Percentiles rank a stretch among this genome's conserved stretches.
phyloP scores from a whole-genome alignment of 2,797 vertebrate genomes.

The Macrochelys suwanniensis region DNA sequence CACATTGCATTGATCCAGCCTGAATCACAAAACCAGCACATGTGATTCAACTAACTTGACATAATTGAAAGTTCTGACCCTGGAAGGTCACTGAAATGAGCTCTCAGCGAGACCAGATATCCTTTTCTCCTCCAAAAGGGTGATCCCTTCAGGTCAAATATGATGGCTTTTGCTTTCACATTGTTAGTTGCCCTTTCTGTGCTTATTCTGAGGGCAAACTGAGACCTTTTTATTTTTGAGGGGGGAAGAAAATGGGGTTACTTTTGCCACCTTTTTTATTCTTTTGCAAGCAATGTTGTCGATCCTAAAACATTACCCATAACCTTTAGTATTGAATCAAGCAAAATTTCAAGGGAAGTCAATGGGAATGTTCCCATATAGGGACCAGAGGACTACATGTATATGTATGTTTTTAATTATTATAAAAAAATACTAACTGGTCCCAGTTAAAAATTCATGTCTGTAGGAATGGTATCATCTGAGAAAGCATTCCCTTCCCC shows the following conservation, averaged over 20 bases:
- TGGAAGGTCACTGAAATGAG: constrained; percentile 39
- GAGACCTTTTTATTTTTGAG: constrained; percentile 17
- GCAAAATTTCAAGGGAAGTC: background rate
- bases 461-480: background rate
- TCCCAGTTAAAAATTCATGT: background rate
- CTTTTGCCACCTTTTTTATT: background rate
- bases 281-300: background rate
- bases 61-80: constrained; percentile 55
- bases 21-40: background rate
- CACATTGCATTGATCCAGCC: constrained; percentile 18
- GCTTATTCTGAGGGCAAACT: constrained; percentile 7
- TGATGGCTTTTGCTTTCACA: background rate
- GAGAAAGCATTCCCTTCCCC: background rate
- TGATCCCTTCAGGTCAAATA: constrained; percentile 8
- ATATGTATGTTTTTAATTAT: background rate
- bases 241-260: background rate
- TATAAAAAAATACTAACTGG: background rate
- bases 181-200: constrained; percentile 37
- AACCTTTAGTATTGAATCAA: background rate
- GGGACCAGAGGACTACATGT: background rate
- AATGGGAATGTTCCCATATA: background rate
- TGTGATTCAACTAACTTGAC: constrained; percentile 34
- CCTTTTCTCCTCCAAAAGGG: constrained; percentile 45
- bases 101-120: constrained; percentile 3
- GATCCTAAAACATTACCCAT: background rate